These are phyloP conservation scores for Onychomys torridus DNA, from an alignment of 2,797 vertebrate species.

Conservation along the genomic window DNA sequence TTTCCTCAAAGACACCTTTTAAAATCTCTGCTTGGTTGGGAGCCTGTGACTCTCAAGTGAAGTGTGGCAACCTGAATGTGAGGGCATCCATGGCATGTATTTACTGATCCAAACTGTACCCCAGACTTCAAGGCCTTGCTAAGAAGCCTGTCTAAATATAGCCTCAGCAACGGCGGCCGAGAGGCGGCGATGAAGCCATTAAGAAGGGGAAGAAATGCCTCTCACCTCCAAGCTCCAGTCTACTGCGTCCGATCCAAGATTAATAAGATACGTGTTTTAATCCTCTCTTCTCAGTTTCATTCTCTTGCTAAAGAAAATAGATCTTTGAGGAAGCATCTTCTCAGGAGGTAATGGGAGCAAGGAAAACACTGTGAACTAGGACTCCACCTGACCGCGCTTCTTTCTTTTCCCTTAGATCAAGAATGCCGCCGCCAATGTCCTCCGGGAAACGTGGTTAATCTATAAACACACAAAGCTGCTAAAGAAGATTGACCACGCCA, in stretches of 20 bases:
- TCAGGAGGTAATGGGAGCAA: not conserved
- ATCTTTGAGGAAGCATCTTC: not conserved
- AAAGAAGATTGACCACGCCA: slow-evolving; percentile 90
- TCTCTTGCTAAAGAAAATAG: slow-evolving; percentile 38
- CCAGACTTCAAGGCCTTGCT: not conserved
- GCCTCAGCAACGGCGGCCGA: not conserved
- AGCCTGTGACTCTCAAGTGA: slow-evolving; percentile 27
- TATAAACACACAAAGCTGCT: slow-evolving; percentile 92
- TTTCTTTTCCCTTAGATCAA: slow-evolving; percentile 86
- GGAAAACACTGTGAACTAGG: not conserved
- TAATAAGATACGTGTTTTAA: not conserved
- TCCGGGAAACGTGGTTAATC: slow-evolving; percentile 91
- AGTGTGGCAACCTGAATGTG: not conserved
- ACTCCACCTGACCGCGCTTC: not conserved
- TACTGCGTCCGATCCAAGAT: not conserved
- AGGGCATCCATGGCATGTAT: not conserved
- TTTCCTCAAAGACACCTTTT: slow-evolving; percentile 33
- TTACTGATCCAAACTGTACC: slow-evolving; percentile 1
- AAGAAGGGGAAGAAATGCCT: not conserved
- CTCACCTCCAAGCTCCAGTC: not conserved
- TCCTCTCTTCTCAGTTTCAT: slow-evolving; percentile 7
- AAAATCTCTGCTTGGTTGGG: slow-evolving; percentile 3
- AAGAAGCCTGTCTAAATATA: slow-evolving; percentile 59
- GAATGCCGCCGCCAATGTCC: slow-evolving; percentile 90
- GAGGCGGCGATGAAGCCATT: slow-evolving; percentile 30